Evolutionary conservation across 2,888 invertebrate species (phyloP), one percentile per base, ranked within the genome.

Genomic region (Lymantria monacha): DNA sequence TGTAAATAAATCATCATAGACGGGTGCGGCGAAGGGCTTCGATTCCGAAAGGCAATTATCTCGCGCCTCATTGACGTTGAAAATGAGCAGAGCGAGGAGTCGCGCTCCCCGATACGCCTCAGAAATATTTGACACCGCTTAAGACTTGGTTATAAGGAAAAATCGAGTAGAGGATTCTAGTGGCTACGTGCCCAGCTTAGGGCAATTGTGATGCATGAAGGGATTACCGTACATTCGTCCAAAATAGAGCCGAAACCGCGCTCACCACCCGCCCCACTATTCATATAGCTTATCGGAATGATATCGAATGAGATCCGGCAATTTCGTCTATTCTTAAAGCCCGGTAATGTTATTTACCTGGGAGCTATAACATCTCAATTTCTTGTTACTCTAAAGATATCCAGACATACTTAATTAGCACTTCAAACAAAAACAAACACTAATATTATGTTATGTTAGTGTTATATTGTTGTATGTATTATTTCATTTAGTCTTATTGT

Each of bases 1-100:
- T 89, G 85, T 89, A 90, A 89, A 90, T 91, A 90, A 90, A 91
- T 91, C 90, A 90, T 90, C 88, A 87, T 83, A 86, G 87, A 82
- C 84, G 81, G 84, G 81, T 80, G 83, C 77, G 83, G 82, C 75
- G 79, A 81, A 82, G 81, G 81, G 85, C 79, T 87, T 87, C 87
- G 86, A 86, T 87, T 85, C 80, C 79, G 81, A 87, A 83, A 87
- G 82, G 84, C 87, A 89, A 88, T 89, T 90, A 89, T 88, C 83
- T 87, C 84, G 79, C 86, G 87, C 87, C 87, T 87, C 87, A 88
- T 89, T 89, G 86, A 79, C 84, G 83, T 76, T 76, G 81, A 88
- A 88, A 88, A 86, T 85, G 83, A 83, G 77, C 79, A 76, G 67
- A 81, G 76, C 71, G 70, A 63, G 70, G 71, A 76, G 74, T 61